These are phyloP conservation scores for Intellagama lesueurii DNA, from an alignment of 2,797 vertebrate species.

Conservation along the genomic window DNA sequence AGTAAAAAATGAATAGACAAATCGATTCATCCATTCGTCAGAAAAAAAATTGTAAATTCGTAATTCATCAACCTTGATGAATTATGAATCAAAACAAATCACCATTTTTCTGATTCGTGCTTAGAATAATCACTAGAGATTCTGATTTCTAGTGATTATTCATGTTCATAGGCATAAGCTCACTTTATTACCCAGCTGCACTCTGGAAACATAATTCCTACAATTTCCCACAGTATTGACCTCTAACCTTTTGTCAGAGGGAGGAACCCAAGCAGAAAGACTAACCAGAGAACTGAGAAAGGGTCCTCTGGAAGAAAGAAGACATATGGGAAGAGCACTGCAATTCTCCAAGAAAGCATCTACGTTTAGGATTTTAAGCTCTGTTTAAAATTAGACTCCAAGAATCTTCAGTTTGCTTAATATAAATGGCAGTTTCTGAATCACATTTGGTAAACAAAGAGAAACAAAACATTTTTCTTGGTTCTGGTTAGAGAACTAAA, in stretches of 20 bases:
- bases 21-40: too few species aligned
- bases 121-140: too few species aligned
- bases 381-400: not conserved
- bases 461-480: not conserved
- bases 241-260: not conserved
- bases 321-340: not conserved
- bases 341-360: conserved; percentile 1
- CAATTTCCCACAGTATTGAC: not conserved
- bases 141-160: too few species aligned
- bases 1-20: too few species aligned
- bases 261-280: not conserved
- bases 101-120: too few species aligned
- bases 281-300: not conserved
- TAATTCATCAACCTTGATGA: too few species aligned
- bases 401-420: not conserved
- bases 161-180: too few species aligned
- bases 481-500: not conserved
- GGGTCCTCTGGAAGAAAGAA: not conserved
- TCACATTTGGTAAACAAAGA: not conserved
- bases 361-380: not conserved
- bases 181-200: too few species aligned
- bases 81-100: too few species aligned
- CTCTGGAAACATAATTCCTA: too few species aligned
- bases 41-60: too few species aligned
- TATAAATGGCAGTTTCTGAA: not conserved